Conservation (phyloP, 1,140 invertebrate genomes). For the Atta texana region DNA sequence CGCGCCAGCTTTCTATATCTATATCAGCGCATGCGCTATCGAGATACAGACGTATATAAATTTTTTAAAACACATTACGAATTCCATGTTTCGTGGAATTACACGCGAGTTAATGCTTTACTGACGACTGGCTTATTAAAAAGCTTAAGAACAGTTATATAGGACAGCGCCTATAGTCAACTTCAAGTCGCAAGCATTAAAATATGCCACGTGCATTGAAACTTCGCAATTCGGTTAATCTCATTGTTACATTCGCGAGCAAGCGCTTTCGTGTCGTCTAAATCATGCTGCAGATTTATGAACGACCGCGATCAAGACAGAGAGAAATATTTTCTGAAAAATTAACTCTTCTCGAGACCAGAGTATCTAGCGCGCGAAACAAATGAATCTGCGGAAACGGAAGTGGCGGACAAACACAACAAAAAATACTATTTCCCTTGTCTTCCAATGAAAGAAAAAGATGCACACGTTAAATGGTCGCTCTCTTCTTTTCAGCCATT, state of each 20-base stretch:
- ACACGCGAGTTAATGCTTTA: constrained; percentile 11
- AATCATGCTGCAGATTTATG: constrained; percentile 42
- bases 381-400: constrained; percentile 57
- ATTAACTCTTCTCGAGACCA: neutral
- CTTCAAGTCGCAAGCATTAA: constrained; percentile 8
- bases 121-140: neutral
- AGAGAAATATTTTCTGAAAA: neutral
- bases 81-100: neutral
- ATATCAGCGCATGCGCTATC: neutral
- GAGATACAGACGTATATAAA: neutral
- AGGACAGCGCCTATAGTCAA: neutral
- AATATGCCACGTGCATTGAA: neutral
- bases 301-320: constrained; percentile 19
- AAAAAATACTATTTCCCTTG: constrained; percentile 60
- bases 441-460: constrained; percentile 23
- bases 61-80: neutral
- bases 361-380: constrained; percentile 16
- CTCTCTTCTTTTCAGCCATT: neutral
- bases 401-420: constrained; percentile 38
- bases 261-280: constrained; percentile 9
- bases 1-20: neutral
- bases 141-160: neutral
- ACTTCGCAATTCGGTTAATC: constrained; percentile 19
- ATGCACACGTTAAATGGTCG: constrained; percentile 55
- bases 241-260: constrained; percentile 27